Conservation (phyloP, 2,888 invertebrate genomes). For the Tenthredo notha region DNA sequence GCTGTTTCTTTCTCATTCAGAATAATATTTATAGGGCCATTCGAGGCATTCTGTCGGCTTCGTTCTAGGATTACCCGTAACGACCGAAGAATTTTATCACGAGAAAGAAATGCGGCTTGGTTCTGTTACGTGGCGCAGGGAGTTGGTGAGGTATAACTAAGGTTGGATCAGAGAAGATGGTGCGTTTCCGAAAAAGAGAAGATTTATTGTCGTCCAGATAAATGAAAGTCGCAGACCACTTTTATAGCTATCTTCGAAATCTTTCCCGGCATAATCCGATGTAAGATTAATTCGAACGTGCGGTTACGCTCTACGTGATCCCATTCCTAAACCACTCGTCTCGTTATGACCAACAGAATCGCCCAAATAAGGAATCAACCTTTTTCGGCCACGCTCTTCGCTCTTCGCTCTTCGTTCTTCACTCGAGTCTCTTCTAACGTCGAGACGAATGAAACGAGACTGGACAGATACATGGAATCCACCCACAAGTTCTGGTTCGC, state of each 20-base stretch:
- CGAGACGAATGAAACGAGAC: conserved; percentile 30
- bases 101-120: not conserved
- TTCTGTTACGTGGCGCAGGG: not conserved
- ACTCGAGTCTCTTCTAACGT: conserved; percentile 6
- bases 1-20: conserved; percentile 19
- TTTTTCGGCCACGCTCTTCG: conserved; percentile 26
- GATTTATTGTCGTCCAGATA: conserved; percentile 42
- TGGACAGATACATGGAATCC: conserved; percentile 26
- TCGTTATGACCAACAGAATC: conserved; percentile 43
- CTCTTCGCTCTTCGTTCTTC: not conserved
- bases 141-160: not conserved
- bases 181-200: conserved; percentile 39
- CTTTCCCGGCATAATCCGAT: conserved; percentile 35
- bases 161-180: conserved; percentile 13
- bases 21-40: conserved; percentile 41
- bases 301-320: conserved; percentile 48
- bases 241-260: conserved; percentile 50
- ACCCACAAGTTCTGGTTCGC: conserved; percentile 34
- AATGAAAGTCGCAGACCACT: conserved; percentile 43
- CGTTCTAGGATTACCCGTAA: conserved; percentile 31
- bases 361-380: conserved; percentile 49
- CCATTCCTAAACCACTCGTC: conserved; percentile 42
- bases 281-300: conserved; percentile 50
- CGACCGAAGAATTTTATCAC: conserved; percentile 23
- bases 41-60: not conserved